A percentile compares a stretch with the other conserved stretches of the same genome.
phyloP scores from a whole-genome alignment of 2,888 invertebrate genomes.

The Pollenia labialis region DNA sequence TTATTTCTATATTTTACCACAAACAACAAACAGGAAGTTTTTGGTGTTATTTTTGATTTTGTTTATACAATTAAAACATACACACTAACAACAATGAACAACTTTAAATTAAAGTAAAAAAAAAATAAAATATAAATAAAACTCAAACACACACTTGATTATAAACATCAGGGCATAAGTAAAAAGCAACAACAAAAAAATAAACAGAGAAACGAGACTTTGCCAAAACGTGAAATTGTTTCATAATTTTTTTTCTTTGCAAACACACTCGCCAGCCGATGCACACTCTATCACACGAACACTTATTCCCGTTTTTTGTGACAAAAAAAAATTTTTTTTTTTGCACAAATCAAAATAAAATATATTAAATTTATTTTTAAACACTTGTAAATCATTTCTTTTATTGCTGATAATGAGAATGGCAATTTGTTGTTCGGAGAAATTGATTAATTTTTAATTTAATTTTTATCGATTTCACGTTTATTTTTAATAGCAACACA shows the following conservation, averaged over 20 bases:
- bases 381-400: not conserved
- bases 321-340: conserved; percentile 20
- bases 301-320: conserved; percentile 15
- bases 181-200: conserved; percentile 6
- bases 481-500: conserved; percentile 58
- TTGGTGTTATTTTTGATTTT: not conserved
- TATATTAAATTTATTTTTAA: conserved; percentile 6
- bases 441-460: conserved; percentile 35
- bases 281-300: not conserved
- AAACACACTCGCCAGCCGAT: not conserved
- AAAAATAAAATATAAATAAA: not conserved
- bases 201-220: conserved; percentile 26
- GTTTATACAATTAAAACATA: conserved; percentile 10
- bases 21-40: conserved; percentile 57
- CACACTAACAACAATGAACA: conserved; percentile 23
- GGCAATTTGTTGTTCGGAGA: conserved; percentile 7
- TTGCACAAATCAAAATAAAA: conserved; percentile 1
- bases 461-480: conserved; percentile 56
- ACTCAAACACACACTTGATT: conserved; percentile 15
- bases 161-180: not conserved
- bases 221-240: conserved; percentile 54
- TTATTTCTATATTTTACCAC: conserved; percentile 36
- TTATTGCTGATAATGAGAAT: not conserved
- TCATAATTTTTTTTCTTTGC: conserved; percentile 31
- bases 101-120: conserved; percentile 14